A percentile compares a stretch with the other conserved stretches of the same genome.
Conservation (phyloP, 2,888 invertebrate species). For the Hyposoter didymator region DNA sequence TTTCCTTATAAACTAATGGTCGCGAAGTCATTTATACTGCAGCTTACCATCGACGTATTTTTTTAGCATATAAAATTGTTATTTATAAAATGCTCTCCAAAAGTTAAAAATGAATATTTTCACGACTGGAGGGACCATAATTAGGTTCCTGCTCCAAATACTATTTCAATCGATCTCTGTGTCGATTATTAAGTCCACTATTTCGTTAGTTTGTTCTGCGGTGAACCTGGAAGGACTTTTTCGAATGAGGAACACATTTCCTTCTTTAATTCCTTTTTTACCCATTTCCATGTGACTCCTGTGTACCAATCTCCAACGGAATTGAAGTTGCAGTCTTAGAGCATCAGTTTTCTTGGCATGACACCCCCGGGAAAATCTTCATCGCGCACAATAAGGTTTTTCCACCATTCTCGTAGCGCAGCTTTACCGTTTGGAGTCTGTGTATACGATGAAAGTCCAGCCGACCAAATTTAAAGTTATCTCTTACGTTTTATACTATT, state of each 20-base stretch:
- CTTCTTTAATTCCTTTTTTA: not conserved
- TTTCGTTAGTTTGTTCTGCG: constrained; percentile 71
- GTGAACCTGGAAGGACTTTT: constrained; percentile 5
- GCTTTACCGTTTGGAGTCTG: not conserved
- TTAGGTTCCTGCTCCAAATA: not conserved
- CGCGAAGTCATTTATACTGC: not conserved
- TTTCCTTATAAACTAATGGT: not conserved
- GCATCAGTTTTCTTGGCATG: constrained; percentile 42
- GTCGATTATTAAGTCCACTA: not conserved
- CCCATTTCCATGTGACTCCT: not conserved
- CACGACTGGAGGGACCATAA: not conserved
- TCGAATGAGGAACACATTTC: not conserved
- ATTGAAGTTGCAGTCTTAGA: constrained; percentile 42
- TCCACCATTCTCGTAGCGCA: not conserved
- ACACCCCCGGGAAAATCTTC: constrained; percentile 59
- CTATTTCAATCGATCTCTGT: not conserved
- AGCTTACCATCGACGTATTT: not conserved
- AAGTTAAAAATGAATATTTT: not conserved
- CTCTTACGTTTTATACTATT: constrained; percentile 45
- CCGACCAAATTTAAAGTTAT: constrained; percentile 61
- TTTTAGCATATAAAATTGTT: not conserved
- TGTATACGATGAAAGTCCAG: not conserved
- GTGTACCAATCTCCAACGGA: not conserved
- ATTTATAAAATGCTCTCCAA: not conserved
- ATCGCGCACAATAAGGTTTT: constrained; percentile 22